Evolutionary conservation across 2,113 vertebrate genomes (phyloP), one percentile per base, ranked within the genome.

Genomic region (Oceanodroma tethys): DNA sequence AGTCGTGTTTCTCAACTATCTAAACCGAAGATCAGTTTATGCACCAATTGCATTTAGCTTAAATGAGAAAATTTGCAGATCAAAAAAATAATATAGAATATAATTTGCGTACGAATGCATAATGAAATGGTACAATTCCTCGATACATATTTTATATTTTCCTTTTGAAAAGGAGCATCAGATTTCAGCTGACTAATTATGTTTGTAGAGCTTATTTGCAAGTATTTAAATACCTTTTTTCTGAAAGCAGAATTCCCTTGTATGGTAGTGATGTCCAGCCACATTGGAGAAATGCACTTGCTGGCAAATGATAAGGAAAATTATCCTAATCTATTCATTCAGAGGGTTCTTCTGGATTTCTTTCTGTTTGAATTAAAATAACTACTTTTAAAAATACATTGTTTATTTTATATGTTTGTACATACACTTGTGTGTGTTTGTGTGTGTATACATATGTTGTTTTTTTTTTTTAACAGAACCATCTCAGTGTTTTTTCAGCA

Each of bases 401-500:
- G 10, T 81, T 89, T 71, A 38, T 55, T 84, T 84, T 38, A 30
- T 26, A 29, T 20, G 10, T 38, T 88, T 75, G 38, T 42, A 66
- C 16, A 26, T 55, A 60, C 1, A 8, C 81, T 21, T 66, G 6
- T 59, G 36, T 43, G 16, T 60, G 27, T 59, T 20, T 48, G 19
- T 71, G 16, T 58, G 8, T 50, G 43, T 63, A 19, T 21, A 62
- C 53, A 25, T 47, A 23, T 16, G 7, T 53, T 11, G 12, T 45
- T 59, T 71, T 0, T 13, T 79, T 97, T 92, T 96, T 93, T 95
- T 71, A 75, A 91, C 96, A 99, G 99, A 98, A 98, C 95, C 99
- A 98, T 88, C 98, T 99, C 66, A 96, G 98, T 71, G 98, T 99
- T 82, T 99, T 99, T 93, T 98, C 98, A 43, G 98, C 94, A 47